Conservation (phyloP, 2,888 invertebrate species). For the Cephus spinipes region DNA sequence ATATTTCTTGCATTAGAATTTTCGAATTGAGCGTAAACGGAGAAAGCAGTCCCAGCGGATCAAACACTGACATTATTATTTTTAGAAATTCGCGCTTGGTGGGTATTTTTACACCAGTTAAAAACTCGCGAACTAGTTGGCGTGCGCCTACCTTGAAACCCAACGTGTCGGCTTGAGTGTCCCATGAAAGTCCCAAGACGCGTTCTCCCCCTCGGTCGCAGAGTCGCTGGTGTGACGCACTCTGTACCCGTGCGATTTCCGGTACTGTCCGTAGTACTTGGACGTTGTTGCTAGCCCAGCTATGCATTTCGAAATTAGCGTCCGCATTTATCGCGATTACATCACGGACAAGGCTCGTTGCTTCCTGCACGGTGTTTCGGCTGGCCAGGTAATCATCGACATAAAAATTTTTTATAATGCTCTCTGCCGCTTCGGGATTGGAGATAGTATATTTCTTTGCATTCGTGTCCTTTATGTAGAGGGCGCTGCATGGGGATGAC, state of each 20-base stretch:
- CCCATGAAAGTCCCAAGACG: slow-evolving; percentile 35
- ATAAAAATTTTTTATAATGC: slow-evolving; percentile 43
- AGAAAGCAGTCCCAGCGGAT: slow-evolving; percentile 40
- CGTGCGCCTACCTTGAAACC: slow-evolving; percentile 25
- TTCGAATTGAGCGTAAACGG: slow-evolving; percentile 32
- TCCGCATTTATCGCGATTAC: slow-evolving; percentile 8
- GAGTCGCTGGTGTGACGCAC: too few relatives aligned
- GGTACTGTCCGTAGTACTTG: background rate
- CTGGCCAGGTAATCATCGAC: slow-evolving; percentile 38
- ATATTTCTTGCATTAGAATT: slow-evolving; percentile 37
- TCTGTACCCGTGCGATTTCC: too few relatives aligned
- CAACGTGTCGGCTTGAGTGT: slow-evolving; percentile 27
- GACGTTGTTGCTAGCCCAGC: slow-evolving; percentile 12
- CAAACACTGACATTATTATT: slow-evolving; percentile 40
- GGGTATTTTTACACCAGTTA: slow-evolving; percentile 22
- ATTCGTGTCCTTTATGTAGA: slow-evolving; percentile 44
- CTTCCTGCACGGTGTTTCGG: slow-evolving; percentile 28
- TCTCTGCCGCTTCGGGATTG: slow-evolving; percentile 36
- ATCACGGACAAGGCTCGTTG: slow-evolving; percentile 17
- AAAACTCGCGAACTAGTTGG: slow-evolving; percentile 23
- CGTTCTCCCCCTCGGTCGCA: slow-evolving; percentile 13
- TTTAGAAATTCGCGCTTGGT: slow-evolving; percentile 36
- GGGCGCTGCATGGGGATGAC: slow-evolving; percentile 19
- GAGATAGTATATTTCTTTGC: slow-evolving; percentile 27
- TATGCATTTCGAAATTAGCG: slow-evolving; percentile 15